phyloP scores from a whole-genome alignment of 2,888 invertebrate genomes.

The Drosophila siamana region DNA sequence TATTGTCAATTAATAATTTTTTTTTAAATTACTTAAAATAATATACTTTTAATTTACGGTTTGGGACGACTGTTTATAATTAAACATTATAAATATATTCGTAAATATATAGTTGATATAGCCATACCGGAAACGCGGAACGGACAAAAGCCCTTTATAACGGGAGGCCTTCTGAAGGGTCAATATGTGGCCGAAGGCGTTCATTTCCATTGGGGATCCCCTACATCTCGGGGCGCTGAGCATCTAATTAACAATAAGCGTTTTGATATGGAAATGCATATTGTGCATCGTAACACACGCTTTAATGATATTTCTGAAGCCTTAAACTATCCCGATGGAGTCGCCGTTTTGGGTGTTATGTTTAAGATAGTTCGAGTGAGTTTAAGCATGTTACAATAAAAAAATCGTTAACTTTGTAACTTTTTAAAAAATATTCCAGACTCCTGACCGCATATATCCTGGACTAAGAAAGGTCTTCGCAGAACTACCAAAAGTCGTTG shows the following conservation, averaged over 20 bases:
- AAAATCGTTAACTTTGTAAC: background rate
- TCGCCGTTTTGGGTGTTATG: constrained; percentile 88
- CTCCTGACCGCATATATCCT: constrained; percentile 60
- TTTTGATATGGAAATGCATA: constrained; percentile 88
- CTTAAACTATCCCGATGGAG: constrained; percentile 86
- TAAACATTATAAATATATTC: background rate
- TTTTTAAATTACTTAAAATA: background rate
- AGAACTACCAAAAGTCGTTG: constrained; percentile 49
- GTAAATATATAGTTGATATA: constrained; percentile 65
- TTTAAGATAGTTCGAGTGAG: constrained; percentile 80
- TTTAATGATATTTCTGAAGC: constrained; percentile 86
- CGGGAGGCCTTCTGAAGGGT: constrained; percentile 62
- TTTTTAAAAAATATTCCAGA: constrained; percentile 47
- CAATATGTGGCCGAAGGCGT: constrained; percentile 69
- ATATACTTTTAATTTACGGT: no score
- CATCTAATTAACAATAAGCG: constrained; percentile 83
- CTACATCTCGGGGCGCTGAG: constrained; percentile 88
- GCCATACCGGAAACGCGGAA: constrained; percentile 64
- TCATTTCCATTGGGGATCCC: constrained; percentile 90
- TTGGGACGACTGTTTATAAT: background rate
- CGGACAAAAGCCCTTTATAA: constrained; percentile 66
- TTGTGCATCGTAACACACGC: constrained; percentile 88
- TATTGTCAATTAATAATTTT: no score
- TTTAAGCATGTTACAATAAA: background rate
- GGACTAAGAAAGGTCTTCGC: constrained; percentile 69